Evolutionary conservation across 2,113 vertebrate genomes (phyloP).

Genomic region (Grammomys surdaster): DNA sequence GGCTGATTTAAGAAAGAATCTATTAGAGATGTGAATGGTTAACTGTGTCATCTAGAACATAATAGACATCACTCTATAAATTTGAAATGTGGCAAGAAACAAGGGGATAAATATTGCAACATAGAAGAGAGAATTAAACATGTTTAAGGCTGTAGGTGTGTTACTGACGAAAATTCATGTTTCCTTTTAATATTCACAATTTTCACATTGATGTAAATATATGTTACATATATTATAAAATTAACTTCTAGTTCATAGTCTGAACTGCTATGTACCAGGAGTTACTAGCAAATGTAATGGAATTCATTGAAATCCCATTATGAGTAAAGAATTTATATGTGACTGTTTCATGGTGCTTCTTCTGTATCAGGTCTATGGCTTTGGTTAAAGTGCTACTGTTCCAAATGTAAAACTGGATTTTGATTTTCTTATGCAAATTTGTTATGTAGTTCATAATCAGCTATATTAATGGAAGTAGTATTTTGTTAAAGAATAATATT

Average conservation of each 20-base stretch:
- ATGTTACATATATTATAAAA: neutral
- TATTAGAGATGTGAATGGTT: neutral
- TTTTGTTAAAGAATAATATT: constrained; percentile 66
- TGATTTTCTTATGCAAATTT: constrained; percentile 20
- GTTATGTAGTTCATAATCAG: constrained; percentile 52
- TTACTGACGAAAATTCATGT: neutral
- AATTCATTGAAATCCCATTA: neutral
- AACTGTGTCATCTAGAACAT: neutral
- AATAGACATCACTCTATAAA: neutral
- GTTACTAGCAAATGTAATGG: neutral
- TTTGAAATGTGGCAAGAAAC: neutral
- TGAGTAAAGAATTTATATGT: neutral
- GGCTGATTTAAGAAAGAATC: neutral
- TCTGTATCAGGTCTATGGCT: neutral
- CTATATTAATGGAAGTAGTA: constrained; percentile 34
- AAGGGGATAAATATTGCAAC: neutral
- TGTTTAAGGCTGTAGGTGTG: neutral
- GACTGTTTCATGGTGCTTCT: neutral
- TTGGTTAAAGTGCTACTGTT: constrained; percentile 31
- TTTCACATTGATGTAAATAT: neutral
- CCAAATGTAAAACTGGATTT: neutral
- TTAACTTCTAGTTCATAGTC: constrained; percentile 22
- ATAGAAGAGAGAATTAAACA: neutral
- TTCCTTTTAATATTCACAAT: neutral
- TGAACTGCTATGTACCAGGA: neutral